Evolutionary conservation across 2,888 invertebrate species (phyloP).

Genomic region (Drosophila mettleri): DNA sequence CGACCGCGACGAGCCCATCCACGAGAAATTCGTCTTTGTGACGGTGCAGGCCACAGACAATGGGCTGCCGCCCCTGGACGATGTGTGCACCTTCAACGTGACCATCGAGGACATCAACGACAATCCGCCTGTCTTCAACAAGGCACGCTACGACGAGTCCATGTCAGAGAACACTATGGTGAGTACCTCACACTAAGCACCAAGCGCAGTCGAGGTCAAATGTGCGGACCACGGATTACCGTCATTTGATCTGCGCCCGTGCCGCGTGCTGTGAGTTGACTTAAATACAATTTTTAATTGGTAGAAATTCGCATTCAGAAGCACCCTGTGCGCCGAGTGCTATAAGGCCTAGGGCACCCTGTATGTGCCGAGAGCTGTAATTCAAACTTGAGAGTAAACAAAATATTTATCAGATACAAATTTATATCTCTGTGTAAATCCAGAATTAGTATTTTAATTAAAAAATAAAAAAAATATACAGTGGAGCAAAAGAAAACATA

Average conservation of each 20-base stretch:
- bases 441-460: too few species aligned
- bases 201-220: conserved; percentile 42
- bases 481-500: too few species aligned
- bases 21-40: conserved; percentile 92
- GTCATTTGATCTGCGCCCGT: conserved; percentile 61
- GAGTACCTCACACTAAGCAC: conserved; percentile 66
- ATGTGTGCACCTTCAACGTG: conserved; percentile 97
- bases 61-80: conserved; percentile 94
- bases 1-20: conserved; percentile 95
- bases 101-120: conserved; percentile 97
- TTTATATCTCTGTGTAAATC: too few species aligned
- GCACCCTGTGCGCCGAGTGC: neutral
- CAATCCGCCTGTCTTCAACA: conserved; percentile 87
- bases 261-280: neutral
- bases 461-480: too few species aligned
- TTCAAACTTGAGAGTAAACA: neutral
- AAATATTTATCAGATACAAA: too few species aligned
- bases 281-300: neutral
- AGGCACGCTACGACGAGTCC: conserved; percentile 89
- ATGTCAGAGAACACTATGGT: conserved; percentile 92
- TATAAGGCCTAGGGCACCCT: neutral
- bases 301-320: neutral
- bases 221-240: conserved; percentile 83
- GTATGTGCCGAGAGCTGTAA: neutral
- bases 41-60: conserved; percentile 97